phyloP scores from a whole-genome alignment of 92 coral and sea anemone species.

The Phenganax stokvisi region DNA sequence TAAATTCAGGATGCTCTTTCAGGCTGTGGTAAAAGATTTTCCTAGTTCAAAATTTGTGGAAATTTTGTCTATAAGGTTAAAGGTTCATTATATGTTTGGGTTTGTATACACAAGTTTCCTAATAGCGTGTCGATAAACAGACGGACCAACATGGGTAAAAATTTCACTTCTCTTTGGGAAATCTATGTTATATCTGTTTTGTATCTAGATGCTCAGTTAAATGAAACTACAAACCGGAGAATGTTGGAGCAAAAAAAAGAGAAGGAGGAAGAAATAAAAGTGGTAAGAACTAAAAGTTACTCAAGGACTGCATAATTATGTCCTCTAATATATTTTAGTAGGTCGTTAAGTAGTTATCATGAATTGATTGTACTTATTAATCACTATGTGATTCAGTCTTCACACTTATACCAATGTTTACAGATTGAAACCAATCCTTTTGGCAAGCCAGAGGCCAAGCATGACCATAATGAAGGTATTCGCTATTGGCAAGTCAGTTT shows the following conservation, averaged over 20 bases:
- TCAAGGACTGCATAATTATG: too few species aligned
- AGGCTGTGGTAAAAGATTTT: too few species aligned
- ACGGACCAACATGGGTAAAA: not conserved
- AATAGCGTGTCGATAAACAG: too few species aligned
- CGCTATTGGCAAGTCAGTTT: not conserved
- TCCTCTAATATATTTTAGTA: too few species aligned
- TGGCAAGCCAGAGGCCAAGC: conserved; percentile 67
- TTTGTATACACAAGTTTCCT: too few species aligned
- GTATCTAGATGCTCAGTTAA: conserved; percentile 57
- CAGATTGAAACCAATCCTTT: conserved; percentile 62
- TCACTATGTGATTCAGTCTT: too few species aligned
- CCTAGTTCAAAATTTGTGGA: too few species aligned
- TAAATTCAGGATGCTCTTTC: too few species aligned
- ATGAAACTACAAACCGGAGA: conserved; percentile 59
- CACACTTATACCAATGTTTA: not conserved
- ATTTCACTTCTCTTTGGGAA: not conserved
- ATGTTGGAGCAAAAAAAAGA: conserved; percentile 49
- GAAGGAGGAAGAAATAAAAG: conserved; percentile 59
- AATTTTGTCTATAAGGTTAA: too few species aligned
- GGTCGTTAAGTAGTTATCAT: too few species aligned
- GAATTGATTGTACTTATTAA: too few species aligned
- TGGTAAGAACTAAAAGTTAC: conserved; percentile 50
- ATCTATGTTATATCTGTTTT: not conserved
- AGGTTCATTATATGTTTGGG: too few species aligned
- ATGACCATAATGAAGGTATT: conserved; percentile 40